Conservation (phyloP, 2,797 vertebrate species). For the Moxostoma hubbsi region DNA sequence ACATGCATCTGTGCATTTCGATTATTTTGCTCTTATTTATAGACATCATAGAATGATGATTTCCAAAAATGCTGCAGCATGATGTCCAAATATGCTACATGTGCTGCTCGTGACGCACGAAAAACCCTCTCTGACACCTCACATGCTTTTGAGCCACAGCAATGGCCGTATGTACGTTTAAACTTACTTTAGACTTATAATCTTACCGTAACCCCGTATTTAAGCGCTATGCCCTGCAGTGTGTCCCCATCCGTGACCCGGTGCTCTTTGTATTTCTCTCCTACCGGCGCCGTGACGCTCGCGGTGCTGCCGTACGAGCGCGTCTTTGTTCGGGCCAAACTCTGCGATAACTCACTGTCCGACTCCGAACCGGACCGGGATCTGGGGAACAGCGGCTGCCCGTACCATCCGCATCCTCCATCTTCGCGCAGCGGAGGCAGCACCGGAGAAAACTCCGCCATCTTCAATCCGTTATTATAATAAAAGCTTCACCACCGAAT, state of each 20-base stretch:
- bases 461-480: constrained; percentile 72
- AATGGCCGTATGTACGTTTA: background rate
- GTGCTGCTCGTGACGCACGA: too few relatives aligned
- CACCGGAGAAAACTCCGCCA: constrained; percentile 87
- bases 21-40: too few relatives aligned
- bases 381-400: constrained; percentile 79
- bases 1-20: too few relatives aligned
- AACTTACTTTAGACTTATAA: too few relatives aligned
- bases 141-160: background rate
- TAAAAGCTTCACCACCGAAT: constrained; percentile 31
- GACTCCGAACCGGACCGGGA: constrained; percentile 82
- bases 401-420: constrained; percentile 73
- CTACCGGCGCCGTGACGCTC: constrained; percentile 87
- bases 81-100: too few relatives aligned
- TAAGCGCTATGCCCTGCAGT: constrained; percentile 93
- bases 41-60: too few relatives aligned
- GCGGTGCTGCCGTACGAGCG: constrained; percentile 96
- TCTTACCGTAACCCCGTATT: constrained; percentile 95
- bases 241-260: constrained; percentile 88
- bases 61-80: too few relatives aligned
- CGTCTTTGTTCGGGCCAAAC: constrained; percentile 91
- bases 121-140: too few relatives aligned
- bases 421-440: constrained; percentile 68
- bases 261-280: constrained; percentile 89
- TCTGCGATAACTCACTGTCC: constrained; percentile 91